phyloP scores from a whole-genome alignment of 2,888 invertebrate genomes.

The Unio delphinus region DNA sequence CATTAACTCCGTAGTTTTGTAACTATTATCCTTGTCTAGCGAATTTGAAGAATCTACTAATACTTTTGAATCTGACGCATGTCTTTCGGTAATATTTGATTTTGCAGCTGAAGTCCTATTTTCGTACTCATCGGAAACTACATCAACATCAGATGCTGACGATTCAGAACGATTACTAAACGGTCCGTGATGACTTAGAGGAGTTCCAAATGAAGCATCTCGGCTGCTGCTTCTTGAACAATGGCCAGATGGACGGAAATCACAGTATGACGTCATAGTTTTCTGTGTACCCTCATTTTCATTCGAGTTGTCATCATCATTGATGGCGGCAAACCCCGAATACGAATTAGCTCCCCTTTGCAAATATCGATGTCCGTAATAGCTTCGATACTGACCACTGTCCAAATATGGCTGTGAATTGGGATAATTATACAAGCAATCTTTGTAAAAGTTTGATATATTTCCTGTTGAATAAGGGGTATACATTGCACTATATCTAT shows the following conservation, averaged over 20 bases:
- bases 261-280: constrained; percentile 36
- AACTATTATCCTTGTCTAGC: constrained; percentile 25
- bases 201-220: constrained; percentile 50
- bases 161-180: constrained; percentile 69
- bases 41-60: constrained; percentile 6
- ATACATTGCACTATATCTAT: constrained; percentile 59
- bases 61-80: constrained; percentile 4
- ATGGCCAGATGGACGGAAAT: constrained; percentile 42
- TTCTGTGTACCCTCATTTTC: constrained; percentile 30
- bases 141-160: constrained; percentile 69
- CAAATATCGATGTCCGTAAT: constrained; percentile 22
- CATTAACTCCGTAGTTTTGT: constrained; percentile 29
- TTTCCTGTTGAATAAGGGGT: constrained; percentile 19
- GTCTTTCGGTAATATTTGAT: constrained; percentile 13
- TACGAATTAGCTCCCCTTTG: constrained; percentile 12
- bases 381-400: constrained; percentile 23
- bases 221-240: constrained; percentile 61
- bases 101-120: constrained; percentile 20
- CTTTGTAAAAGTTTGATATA: constrained; percentile 18
- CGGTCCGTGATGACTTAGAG: constrained; percentile 51
- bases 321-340: constrained; percentile 16
- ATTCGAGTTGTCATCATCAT: constrained; percentile 30
- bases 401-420: constrained; percentile 27
- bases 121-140: constrained; percentile 60
- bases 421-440: constrained; percentile 27